These are phyloP conservation scores for Xenopus laevis DNA, from an alignment of 2,113 vertebrate species.

Conservation along the genomic window DNA sequence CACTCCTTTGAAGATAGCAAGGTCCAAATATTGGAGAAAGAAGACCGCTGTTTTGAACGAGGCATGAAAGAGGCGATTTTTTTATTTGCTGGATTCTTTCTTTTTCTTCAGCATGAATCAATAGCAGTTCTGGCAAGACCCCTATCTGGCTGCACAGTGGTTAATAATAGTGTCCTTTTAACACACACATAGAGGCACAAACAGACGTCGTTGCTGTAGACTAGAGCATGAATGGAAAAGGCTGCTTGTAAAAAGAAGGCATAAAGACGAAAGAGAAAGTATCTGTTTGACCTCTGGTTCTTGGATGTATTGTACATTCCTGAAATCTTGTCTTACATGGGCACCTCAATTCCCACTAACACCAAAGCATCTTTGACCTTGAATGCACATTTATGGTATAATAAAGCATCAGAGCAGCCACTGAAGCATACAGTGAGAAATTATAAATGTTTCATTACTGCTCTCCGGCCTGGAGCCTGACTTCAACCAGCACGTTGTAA, in stretches of 20 bases:
- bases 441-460: slow-evolving; percentile 80
- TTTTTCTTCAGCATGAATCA: too few species aligned
- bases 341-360: slow-evolving; percentile 48
- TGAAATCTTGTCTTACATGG: slow-evolving; percentile 47
- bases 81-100: too few species aligned
- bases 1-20: too few species aligned
- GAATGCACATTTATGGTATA: slow-evolving; percentile 65
- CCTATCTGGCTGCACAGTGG: too few species aligned
- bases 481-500: slow-evolving; percentile 58
- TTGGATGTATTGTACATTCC: slow-evolving; percentile 45
- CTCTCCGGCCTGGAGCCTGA: slow-evolving; percentile 61
- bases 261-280: slow-evolving; percentile 4
- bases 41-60: too few species aligned
- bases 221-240: neutral
- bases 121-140: too few species aligned
- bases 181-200: neutral
- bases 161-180: too few species aligned
- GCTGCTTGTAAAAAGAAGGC: neutral
- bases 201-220: neutral
- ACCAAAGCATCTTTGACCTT: slow-evolving; percentile 66
- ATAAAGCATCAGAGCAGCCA: slow-evolving; percentile 68
- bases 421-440: slow-evolving; percentile 72
- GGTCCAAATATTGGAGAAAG: too few species aligned
- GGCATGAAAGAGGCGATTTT: too few species aligned
- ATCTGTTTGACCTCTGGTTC: slow-evolving; percentile 49